phyloP scores from a whole-genome alignment of 2,888 invertebrate genomes.

The Drosophila fungiperda region DNA sequence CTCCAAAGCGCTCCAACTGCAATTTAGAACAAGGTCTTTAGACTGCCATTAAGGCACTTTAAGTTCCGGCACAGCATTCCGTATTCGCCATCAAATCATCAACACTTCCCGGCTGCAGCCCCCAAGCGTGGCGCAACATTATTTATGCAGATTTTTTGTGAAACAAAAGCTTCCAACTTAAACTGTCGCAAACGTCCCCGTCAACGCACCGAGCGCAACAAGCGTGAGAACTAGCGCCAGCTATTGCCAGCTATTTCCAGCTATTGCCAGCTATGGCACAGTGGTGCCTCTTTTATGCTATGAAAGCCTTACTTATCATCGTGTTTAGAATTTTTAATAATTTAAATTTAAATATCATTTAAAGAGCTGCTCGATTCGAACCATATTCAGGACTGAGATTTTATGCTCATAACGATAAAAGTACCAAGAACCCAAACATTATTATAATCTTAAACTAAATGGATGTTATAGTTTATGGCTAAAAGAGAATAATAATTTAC shows the following conservation, averaged over 20 bases:
- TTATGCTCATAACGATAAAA: background rate
- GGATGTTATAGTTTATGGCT: background rate
- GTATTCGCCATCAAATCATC: constrained; percentile 74
- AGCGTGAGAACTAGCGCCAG: constrained; percentile 76
- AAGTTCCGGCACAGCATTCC: constrained; percentile 53
- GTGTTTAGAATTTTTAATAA: background rate
- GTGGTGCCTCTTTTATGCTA: too few species aligned
- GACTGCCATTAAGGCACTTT: constrained; percentile 65
- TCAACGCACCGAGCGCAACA: constrained; percentile 69
- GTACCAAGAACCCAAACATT: background rate
- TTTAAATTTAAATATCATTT: background rate
- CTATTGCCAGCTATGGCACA: too few species aligned
- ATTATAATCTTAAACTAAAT: background rate
- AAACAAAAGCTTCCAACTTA: constrained; percentile 69
- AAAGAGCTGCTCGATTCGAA: background rate
- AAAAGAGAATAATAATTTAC: background rate
- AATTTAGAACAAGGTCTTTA: constrained; percentile 65
- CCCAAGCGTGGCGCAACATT: constrained; percentile 70
- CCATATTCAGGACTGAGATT: background rate
- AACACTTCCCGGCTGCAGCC: constrained; percentile 66
- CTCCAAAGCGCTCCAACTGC: constrained; percentile 50
- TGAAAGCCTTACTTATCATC: background rate
- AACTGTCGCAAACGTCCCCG: constrained; percentile 63
- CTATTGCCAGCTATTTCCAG: too few species aligned
- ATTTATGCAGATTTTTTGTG: constrained; percentile 72